Evolutionary conservation across 2,113 vertebrate species (phyloP).

Genomic region (Aleadryas rufinucha): DNA sequence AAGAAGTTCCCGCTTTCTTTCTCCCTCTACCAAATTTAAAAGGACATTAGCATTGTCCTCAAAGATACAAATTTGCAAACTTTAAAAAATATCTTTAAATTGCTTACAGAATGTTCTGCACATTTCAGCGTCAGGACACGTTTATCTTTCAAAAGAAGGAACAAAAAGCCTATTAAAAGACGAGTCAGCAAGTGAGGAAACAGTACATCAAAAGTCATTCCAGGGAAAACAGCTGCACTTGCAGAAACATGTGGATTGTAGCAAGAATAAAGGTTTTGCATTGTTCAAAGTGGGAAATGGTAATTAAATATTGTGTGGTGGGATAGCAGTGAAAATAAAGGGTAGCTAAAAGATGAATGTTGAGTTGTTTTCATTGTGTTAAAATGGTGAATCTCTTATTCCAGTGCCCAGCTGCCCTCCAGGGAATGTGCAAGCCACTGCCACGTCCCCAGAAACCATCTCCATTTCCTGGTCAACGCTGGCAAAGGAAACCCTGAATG

Average conservation of each 20-base stretch:
- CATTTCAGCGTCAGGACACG: neutral
- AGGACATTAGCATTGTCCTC: neutral
- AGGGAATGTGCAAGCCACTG: conserved; percentile 92
- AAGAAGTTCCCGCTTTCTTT: rapidly evolving
- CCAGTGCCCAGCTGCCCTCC: conserved; percentile 94
- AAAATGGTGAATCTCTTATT: conserved; percentile 21
- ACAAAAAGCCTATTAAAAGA: neutral
- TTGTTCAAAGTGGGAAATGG: neutral
- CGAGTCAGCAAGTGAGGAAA: neutral
- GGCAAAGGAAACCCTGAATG: conserved; percentile 91
- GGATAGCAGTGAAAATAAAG: neutral
- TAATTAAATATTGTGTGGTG: neutral
- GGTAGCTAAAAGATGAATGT: neutral
- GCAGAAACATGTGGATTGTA: neutral
- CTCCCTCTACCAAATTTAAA: neutral
- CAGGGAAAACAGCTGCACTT: neutral
- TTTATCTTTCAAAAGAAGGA: neutral
- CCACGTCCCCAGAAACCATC: conserved; percentile 94
- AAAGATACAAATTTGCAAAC: neutral
- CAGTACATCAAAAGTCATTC: neutral
- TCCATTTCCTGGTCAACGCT: conserved; percentile 93
- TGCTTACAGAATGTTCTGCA: neutral
- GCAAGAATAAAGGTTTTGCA: neutral
- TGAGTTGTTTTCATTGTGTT: neutral
- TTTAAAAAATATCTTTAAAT: neutral